A percentile compares a stretch with the other conserved stretches of the same genome.
phyloP scores from a whole-genome alignment of 2,888 invertebrate genomes.

The Dolomedes plantarius region DNA sequence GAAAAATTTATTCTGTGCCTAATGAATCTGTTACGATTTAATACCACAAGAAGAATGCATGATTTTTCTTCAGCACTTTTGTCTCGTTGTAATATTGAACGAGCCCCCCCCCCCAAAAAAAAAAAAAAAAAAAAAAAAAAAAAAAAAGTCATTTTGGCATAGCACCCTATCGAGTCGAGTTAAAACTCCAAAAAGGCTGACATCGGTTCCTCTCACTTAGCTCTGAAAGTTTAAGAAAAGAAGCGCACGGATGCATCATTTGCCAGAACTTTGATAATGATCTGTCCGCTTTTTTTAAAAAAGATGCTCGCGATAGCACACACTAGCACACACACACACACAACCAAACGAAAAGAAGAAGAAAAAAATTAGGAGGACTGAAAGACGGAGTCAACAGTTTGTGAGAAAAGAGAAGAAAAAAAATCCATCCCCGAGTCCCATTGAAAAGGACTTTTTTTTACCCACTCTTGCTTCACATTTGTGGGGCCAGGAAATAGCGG shows the following conservation, averaged over 20 bases:
- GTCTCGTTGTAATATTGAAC: slow-evolving; percentile 18
- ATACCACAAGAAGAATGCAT: too few species aligned
- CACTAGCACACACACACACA: neutral
- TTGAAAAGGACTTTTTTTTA: neutral
- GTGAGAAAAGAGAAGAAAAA: neutral
- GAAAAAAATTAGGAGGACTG: slow-evolving; percentile 21
- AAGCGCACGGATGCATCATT: slow-evolving; percentile 50
- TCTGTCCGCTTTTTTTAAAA: slow-evolving; percentile 55
- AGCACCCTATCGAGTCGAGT: slow-evolving; percentile 11
- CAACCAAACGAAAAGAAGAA: neutral
- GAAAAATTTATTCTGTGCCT: too few species aligned
- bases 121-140: too few species aligned
- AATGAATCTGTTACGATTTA: too few species aligned
- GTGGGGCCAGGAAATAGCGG: neutral
- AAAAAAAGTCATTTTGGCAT: slow-evolving; percentile 27
- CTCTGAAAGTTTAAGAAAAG: neutral
- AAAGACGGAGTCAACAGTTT: slow-evolving; percentile 56
- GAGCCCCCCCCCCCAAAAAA: slow-evolving; percentile 13
- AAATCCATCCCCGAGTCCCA: neutral
- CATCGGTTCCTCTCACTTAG: slow-evolving; percentile 42
- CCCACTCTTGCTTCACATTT: neutral
- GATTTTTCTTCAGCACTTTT: too few species aligned
- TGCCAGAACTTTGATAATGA: slow-evolving; percentile 62
- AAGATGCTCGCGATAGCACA: slow-evolving; percentile 40
- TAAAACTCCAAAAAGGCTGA: slow-evolving; percentile 4